Percentiles rank a stretch among this genome's conserved stretches.
Conservation (phyloP, 1,140 invertebrate species). For the Ericerus pela region DNA sequence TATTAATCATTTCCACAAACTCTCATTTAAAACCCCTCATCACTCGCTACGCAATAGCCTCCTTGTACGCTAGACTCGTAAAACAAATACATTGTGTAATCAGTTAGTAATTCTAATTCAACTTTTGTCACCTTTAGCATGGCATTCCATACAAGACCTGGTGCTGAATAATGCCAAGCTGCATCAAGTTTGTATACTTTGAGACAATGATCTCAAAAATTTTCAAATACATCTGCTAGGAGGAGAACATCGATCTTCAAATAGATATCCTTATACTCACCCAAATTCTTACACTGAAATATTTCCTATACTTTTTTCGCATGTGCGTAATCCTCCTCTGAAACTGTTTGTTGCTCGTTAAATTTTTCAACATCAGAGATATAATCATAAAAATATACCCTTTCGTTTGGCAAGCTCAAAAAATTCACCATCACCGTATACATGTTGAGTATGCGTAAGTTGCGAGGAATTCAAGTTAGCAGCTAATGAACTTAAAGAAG, state of each 20-base stretch:
- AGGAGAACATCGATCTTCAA: constrained; percentile 32
- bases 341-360: constrained; percentile 24
- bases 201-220: constrained; percentile 32
- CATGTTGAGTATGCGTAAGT: background rate
- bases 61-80: constrained; percentile 31
- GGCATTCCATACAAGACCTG: constrained; percentile 31
- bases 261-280: constrained; percentile 32
- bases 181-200: background rate
- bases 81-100: constrained; percentile 33
- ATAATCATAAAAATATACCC: constrained; percentile 26
- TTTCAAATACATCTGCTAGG: constrained; percentile 30
- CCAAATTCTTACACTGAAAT: constrained; percentile 29
- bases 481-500: constrained; percentile 17
- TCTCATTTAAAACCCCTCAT: too few species aligned
- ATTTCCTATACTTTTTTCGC: constrained; percentile 29
- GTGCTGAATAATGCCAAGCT: constrained; percentile 28
- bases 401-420: constrained; percentile 21
- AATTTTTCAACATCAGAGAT: constrained; percentile 23
- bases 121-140: constrained; percentile 30
- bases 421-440: background rate
- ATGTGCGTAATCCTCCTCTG: constrained; percentile 29
- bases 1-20: too few species aligned
- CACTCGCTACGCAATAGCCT: constrained; percentile 24
- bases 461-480: background rate
- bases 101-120: constrained; percentile 34